A percentile compares a stretch with the other conserved stretches of the same genome.
Evolutionary conservation across 1,140 invertebrate genomes (phyloP).

Genomic region (Delia radicum): DNA sequence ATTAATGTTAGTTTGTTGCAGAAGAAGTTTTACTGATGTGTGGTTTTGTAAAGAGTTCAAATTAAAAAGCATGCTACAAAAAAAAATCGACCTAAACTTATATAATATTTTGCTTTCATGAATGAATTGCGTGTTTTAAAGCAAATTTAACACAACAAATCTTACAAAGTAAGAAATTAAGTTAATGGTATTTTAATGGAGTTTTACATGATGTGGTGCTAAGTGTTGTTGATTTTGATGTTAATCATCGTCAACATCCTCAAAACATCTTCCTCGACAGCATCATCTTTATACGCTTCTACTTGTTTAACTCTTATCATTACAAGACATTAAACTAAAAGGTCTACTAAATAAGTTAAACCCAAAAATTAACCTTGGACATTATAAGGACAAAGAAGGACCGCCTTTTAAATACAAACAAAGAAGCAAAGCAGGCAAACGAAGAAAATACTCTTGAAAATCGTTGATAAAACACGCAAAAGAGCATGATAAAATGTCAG

Average conservation of each 20-base stretch:
- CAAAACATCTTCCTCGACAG: background rate
- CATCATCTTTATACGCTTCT: background rate
- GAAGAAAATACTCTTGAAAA: background rate
- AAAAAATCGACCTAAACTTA: background rate
- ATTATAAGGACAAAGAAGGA: background rate
- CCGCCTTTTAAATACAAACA: background rate
- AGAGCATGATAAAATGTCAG: background rate
- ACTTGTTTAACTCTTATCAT: background rate
- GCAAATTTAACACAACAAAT: background rate
- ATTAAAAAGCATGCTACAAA: background rate
- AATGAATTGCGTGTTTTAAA: background rate
- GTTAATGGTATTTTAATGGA: background rate
- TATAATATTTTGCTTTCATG: background rate
- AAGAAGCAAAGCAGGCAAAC: background rate
- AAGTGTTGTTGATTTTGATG: background rate
- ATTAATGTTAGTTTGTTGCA: background rate
- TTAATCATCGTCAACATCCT: background rate
- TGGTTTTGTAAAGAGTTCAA: background rate
- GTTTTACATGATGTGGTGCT: background rate
- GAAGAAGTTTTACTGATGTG: background rate
- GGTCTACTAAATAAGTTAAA: too few relatives aligned
- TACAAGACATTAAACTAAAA: constrained; percentile 22
- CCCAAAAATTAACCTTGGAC: background rate
- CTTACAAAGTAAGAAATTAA: background rate
- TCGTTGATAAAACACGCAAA: too few relatives aligned